Percentiles rank a stretch among this genome's conserved stretches.
Evolutionary conservation across 2,797 vertebrate species (phyloP).

Genomic region (Pampus argenteus): DNA sequence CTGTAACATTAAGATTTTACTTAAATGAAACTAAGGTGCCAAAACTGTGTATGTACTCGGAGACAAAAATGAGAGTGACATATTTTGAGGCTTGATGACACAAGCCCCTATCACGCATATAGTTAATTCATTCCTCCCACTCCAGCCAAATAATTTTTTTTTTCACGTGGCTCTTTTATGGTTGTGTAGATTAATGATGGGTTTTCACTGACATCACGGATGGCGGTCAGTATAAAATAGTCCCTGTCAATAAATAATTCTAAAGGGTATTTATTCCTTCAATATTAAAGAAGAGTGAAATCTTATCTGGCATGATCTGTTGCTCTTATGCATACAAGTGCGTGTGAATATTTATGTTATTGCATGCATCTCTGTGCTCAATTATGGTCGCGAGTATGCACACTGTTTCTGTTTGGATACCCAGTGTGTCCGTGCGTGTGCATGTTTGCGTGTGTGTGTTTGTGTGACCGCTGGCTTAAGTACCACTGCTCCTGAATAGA

Average conservation of each 20-base stretch:
- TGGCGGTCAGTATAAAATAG: constrained; percentile 30
- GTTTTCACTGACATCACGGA: constrained; percentile 1
- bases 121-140: not conserved
- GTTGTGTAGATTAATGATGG: not conserved
- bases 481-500: constrained; percentile 58
- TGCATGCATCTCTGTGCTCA: constrained; percentile 22
- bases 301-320: constrained; percentile 42
- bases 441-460: constrained; percentile 15
- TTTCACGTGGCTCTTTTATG: not conserved
- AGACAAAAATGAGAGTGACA: not conserved
- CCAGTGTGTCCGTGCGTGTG: constrained; percentile 2
- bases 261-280: constrained; percentile 26
- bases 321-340: constrained; percentile 37
- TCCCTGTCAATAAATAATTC: constrained; percentile 46
- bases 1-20: not conserved
- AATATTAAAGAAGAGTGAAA: constrained; percentile 51
- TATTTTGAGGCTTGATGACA: constrained; percentile 11
- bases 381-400: constrained; percentile 34
- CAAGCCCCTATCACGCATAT: not conserved
- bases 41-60: not conserved
- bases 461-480: constrained; percentile 43
- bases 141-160: not conserved
- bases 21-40: not conserved
- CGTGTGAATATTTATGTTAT: constrained; percentile 51
- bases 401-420: constrained; percentile 40